Evolutionary conservation across 2,797 vertebrate species (phyloP), one percentile per base, ranked within the genome.

Genomic region (Anas bernieri): DNA sequence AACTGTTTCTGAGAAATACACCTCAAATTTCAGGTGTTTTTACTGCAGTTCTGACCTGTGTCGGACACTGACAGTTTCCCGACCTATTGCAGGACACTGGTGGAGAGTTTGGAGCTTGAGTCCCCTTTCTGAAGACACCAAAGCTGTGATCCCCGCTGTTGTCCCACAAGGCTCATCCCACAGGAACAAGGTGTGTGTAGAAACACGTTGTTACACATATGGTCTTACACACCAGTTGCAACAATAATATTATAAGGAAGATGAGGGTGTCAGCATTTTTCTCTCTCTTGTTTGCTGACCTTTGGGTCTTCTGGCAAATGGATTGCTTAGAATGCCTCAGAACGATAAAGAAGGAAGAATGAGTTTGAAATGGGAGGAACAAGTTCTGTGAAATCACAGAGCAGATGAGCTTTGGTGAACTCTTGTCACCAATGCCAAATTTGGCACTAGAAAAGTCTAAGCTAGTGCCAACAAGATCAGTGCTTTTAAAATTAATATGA

Each of bases 391-490:
- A 30, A 83, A 45, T 17, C 39, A 26, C 8, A 30, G 64, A 48
- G 31, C 2, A 59, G 59, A 43, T 73, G 17, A 80, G 2, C 48
- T 70, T 2, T 20, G 43, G n/a, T 30, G 28, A 88, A 3, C 14
- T 41, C 20, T 55, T 0, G 0, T n/a, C 52, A 46, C 31, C 39
- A 15, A 2, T 13, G 39, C 76, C 35, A 31, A 78, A 56, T 37
- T 5, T 64, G 43, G 70, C 58, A 54, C 56, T 70, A 35, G 64
- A 70, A 83, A 63, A 82, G 62, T 30, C 52, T n/a, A 25, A 82
- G 45, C 37, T 76, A 33, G 28, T 93, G 59, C 79, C 41, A 66
- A 30, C 22, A 43, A 58, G 39, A 22, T 55, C 28, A 62, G 4
- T 67, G 18, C 21, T 80, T 80, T 77, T 41, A 74, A 78, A 70